phyloP scores from a whole-genome alignment of 2,888 invertebrate genomes.

The Rhamphomyia laevipes region DNA sequence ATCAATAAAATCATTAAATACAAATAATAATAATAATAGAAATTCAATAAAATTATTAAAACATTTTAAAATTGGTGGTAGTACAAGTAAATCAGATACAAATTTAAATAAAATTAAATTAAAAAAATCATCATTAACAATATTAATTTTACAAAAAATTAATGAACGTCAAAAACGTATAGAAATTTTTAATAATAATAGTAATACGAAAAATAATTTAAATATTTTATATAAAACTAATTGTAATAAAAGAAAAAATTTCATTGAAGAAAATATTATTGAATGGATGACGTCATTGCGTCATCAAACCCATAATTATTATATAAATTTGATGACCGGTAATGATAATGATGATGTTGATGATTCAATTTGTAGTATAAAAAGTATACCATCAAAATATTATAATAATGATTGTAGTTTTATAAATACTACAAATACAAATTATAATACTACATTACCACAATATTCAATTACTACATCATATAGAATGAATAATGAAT shows the following conservation, averaged over 20 bases:
- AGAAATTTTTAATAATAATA: too few relatives aligned
- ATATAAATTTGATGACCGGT: conserved; percentile 6
- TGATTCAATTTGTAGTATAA: conserved; percentile 25
- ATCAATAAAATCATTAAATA: neutral
- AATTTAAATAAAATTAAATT: conserved; percentile 1
- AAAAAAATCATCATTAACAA: too few relatives aligned
- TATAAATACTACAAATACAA: neutral
- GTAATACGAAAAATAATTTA: too few relatives aligned
- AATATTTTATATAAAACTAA: too few relatives aligned
- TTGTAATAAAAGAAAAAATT: too few relatives aligned
- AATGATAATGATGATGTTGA: conserved; percentile 21
- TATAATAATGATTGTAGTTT: conserved; percentile 13
- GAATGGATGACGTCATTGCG: conserved; percentile 34
- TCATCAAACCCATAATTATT: conserved; percentile 28
- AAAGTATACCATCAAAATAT: conserved; percentile 29
- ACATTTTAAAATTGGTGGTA: neutral
- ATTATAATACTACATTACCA: neutral
- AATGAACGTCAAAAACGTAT: too few relatives aligned
- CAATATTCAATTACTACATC: neutral
- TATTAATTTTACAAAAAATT: too few relatives aligned
- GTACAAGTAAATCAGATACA: conserved; percentile 10
- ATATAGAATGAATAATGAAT: neutral
- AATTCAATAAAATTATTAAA: neutral
- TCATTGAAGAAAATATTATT: conserved; percentile 22
- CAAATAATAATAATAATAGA: neutral